phyloP scores from a whole-genome alignment of 2,113 vertebrate genomes.

The Pluvialis apricaria region DNA sequence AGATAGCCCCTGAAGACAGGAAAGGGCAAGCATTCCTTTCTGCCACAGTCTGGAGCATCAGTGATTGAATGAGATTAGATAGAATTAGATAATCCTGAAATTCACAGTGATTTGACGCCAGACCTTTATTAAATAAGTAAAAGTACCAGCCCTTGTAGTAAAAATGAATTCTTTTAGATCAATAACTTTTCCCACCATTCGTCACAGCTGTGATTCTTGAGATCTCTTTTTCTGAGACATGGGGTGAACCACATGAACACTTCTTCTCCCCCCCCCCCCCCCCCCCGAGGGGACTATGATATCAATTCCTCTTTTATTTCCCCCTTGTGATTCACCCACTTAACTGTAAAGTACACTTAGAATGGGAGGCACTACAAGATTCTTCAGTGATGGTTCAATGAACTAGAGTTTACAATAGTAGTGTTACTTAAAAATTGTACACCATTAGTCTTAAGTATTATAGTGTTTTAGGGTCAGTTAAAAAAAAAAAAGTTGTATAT shows the following conservation, averaged over 20 bases:
- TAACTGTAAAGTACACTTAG: not conserved
- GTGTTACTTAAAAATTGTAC: not conserved
- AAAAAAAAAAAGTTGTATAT: not conserved
- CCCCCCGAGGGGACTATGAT: not conserved
- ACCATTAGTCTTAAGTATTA: not conserved
- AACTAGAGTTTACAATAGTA: not conserved
- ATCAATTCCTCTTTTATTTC: conserved; percentile 45
- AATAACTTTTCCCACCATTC: conserved; percentile 22
- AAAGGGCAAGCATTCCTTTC: conserved; percentile 71
- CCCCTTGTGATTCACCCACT: conserved; percentile 46
- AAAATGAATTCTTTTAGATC: conserved; percentile 60
- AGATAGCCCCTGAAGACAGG: conserved; percentile 72
- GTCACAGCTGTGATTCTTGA: not conserved
- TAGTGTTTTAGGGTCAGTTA: not conserved
- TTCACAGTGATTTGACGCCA: conserved; percentile 59
- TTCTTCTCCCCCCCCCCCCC: not conserved
- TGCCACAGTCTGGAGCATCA: conserved; percentile 67
- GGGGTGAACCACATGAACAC: not conserved
- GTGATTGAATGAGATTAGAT: conserved; percentile 73
- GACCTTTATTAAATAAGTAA: conserved; percentile 67
- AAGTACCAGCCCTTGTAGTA: conserved; percentile 45
- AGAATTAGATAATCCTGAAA: conserved; percentile 72
- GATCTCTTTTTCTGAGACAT: not conserved
- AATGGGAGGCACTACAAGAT: not conserved
- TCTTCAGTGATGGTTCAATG: not conserved